These are phyloP conservation scores for Diarsia rubi DNA, from an alignment of 2,888 invertebrate species.

Conservation along the genomic window DNA sequence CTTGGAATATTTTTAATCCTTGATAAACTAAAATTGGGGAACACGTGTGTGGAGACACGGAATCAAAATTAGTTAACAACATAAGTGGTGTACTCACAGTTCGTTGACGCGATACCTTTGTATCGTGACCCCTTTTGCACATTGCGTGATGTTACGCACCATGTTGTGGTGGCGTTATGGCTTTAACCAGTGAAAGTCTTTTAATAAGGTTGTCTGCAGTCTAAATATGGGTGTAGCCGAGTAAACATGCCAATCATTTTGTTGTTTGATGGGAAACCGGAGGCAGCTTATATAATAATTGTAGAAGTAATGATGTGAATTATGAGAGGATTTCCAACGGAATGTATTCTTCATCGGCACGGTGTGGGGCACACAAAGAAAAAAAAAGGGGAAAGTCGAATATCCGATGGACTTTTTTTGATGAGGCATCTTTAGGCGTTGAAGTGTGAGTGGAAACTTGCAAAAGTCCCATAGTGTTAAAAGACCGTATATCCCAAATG, in stretches of 20 bases:
- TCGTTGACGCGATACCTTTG: conserved; percentile 50
- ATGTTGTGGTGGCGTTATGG: conserved; percentile 26
- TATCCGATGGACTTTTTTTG: background rate
- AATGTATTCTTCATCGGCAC: too few relatives aligned
- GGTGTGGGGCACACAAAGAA: too few relatives aligned
- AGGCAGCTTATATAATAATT: background rate
- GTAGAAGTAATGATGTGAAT: too few relatives aligned
- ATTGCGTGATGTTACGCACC: conserved; percentile 58
- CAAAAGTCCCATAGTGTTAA: background rate
- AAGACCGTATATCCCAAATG: background rate
- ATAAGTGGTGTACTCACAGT: conserved; percentile 20
- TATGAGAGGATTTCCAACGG: too few relatives aligned
- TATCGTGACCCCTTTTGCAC: conserved; percentile 45
- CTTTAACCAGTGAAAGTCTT: conserved; percentile 49
- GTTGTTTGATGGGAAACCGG: background rate
- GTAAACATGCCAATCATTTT: conserved; percentile 10
- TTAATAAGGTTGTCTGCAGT: conserved; percentile 5
- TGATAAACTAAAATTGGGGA: background rate
- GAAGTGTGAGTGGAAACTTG: background rate
- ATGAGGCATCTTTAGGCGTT: background rate
- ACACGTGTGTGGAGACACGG: background rate
- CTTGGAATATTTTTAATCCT: background rate
- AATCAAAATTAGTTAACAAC: conserved; percentile 8
- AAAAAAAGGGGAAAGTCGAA: background rate
- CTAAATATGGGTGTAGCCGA: conserved; percentile 10